Conservation (phyloP, 1,140 invertebrate genomes). For the Brachionus paranguensis region DNA sequence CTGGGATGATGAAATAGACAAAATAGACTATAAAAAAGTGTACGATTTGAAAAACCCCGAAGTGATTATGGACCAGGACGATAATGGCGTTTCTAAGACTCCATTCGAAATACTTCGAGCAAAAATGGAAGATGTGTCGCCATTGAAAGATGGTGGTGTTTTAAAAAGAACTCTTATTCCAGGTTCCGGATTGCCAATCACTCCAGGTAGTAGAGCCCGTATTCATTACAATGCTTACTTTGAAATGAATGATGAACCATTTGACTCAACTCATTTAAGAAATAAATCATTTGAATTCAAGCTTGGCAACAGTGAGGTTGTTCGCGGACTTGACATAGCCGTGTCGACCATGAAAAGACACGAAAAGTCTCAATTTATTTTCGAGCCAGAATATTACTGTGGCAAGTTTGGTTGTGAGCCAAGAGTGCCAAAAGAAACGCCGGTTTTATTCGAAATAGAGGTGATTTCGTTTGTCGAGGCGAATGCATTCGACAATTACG, state of each 20-base stretch:
- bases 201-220: neutral
- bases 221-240: slow-evolving; percentile 40
- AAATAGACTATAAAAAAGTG: slow-evolving; percentile 36
- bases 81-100: neutral
- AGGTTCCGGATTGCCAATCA: neutral
- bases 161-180: neutral
- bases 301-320: neutral
- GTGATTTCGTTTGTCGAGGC: slow-evolving; percentile 19
- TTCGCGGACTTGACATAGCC: slow-evolving; percentile 14
- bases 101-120: slow-evolving; percentile 13
- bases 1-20: slow-evolving; percentile 11
- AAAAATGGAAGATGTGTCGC: slow-evolving; percentile 36
- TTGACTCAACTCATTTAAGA: slow-evolving; percentile 37
- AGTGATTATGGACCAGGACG: slow-evolving; percentile 11
- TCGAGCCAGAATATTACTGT: slow-evolving; percentile 28
- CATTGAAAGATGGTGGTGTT: slow-evolving; percentile 2
- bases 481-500: neutral
- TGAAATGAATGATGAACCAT: slow-evolving; percentile 40
- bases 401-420: slow-evolving; percentile 39
- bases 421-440: slow-evolving; percentile 22
- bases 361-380: slow-evolving; percentile 39
- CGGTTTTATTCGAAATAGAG: slow-evolving; percentile 24
- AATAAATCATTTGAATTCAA: slow-evolving; percentile 25
- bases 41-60: slow-evolving; percentile 4
- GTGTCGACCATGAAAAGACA: slow-evolving; percentile 1